A percentile compares a stretch with the other conserved stretches of the same genome.
Conservation (phyloP, 35 echinoderm and acorn worm genomes). For the Hemicentrotus pulcherrimus region DNA sequence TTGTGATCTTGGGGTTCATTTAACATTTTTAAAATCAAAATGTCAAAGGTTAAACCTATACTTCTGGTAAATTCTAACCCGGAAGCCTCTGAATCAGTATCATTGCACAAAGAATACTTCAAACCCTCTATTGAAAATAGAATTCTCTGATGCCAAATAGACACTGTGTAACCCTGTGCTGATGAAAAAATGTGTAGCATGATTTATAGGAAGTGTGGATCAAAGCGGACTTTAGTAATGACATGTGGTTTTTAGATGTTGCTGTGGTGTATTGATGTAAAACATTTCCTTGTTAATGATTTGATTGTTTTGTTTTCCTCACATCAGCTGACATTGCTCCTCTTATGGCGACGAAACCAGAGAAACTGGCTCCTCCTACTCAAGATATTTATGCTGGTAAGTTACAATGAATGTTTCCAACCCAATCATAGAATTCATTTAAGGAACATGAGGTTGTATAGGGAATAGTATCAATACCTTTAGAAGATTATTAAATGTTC, state of each 20-base stretch:
- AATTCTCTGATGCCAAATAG: not conserved
- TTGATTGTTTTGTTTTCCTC: not conserved
- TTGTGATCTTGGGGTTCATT: no score
- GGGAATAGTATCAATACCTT: not conserved
- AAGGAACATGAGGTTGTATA: not conserved
- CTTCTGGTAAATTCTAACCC: no score
- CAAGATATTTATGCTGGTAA: slow-evolving; percentile 89
- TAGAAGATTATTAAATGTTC: not conserved
- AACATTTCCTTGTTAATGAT: no score
- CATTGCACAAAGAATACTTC: not conserved
- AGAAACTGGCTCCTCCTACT: slow-evolving; percentile 74
- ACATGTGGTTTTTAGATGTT: no score
- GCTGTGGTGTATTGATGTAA: no score
- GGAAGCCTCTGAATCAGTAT: no score
- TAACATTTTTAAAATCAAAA: no score
- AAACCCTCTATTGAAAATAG: not conserved
- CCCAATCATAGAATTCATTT: not conserved
- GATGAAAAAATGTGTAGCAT: no score
- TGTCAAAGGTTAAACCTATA: no score
- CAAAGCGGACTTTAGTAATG: no score
- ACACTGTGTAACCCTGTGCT: no score
- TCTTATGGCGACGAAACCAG: slow-evolving; percentile 17
- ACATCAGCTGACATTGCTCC: slow-evolving; percentile 59
- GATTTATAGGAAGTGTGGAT: no score
- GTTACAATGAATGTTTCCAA: slow-evolving; percentile 26